These are phyloP conservation scores for Thamnaconus septentrionalis DNA, from an alignment of 2,113 vertebrate genomes.

Conservation along the genomic window DNA sequence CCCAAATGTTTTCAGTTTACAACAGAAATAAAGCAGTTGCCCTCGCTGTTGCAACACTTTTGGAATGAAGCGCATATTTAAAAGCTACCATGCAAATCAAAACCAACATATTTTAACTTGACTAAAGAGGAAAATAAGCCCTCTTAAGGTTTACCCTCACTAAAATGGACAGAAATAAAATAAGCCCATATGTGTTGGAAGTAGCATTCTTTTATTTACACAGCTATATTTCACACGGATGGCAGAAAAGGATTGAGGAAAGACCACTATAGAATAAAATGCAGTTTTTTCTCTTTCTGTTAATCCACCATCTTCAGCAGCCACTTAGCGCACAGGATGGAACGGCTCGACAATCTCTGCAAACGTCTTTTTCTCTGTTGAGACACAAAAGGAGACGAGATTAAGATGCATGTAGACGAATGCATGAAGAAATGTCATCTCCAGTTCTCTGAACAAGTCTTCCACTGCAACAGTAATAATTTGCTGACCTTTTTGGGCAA, in stretches of 20 bases:
- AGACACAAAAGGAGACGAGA: slow-evolving; percentile 3
- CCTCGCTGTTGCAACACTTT: no score
- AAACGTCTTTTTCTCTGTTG: slow-evolving; percentile 81
- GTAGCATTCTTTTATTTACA: slow-evolving; percentile 57
- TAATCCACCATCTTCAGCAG: not conserved
- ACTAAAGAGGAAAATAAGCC: no score
- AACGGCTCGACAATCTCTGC: slow-evolving; percentile 85
- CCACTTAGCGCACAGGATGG: slow-evolving; percentile 82
- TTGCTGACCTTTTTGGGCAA: slow-evolving; percentile 73
- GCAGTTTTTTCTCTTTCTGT: slow-evolving; percentile 1
- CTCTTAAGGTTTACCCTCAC: no score
- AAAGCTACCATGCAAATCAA: no score
- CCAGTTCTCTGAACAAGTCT: not conserved
- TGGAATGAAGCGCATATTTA: no score
- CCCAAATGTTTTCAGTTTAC: no score
- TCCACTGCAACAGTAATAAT: no score
- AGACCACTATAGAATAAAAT: slow-evolving; percentile 5
- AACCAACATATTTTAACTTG: no score
- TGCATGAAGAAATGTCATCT: not conserved
- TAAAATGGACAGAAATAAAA: no score
- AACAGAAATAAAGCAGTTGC: no score
- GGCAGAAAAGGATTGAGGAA: slow-evolving; percentile 33
- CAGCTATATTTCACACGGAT: slow-evolving; percentile 29
- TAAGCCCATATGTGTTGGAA: no score
- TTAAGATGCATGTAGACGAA: not conserved